These are phyloP conservation scores for Chelmon rostratus DNA, from an alignment of 2,797 vertebrate genomes.

Conservation along the genomic window DNA sequence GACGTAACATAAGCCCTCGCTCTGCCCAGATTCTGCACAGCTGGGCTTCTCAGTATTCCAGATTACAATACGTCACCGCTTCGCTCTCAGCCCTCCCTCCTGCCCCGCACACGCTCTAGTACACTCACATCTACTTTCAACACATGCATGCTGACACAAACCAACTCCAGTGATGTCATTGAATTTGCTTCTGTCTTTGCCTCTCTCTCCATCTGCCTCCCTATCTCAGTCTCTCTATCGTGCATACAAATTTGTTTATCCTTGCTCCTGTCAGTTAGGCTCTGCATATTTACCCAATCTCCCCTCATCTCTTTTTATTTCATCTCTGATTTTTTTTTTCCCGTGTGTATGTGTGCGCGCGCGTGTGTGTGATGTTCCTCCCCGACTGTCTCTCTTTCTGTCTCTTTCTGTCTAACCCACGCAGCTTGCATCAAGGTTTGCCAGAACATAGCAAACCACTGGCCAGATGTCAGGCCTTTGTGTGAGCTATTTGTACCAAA, in stretches of 20 bases:
- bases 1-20: slow-evolving; percentile 83
- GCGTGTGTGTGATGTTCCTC: slow-evolving; percentile 1
- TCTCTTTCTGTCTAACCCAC: slow-evolving; percentile 38
- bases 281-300: slow-evolving; percentile 69
- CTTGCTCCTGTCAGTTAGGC: slow-evolving; percentile 62
- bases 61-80: slow-evolving; percentile 85
- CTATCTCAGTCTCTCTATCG: slow-evolving; percentile 56
- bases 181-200: slow-evolving; percentile 51
- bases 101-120: slow-evolving; percentile 64
- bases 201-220: slow-evolving; percentile 72
- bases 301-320: slow-evolving; percentile 54
- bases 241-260: slow-evolving; percentile 70
- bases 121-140: slow-evolving; percentile 74
- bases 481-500: slow-evolving; percentile 62
- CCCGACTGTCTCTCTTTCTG: slow-evolving; percentile 22
- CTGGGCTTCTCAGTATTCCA: slow-evolving; percentile 87
- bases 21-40: slow-evolving; percentile 83
- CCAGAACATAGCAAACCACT: slow-evolving; percentile 60
- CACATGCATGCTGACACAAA: slow-evolving; percentile 77
- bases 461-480: slow-evolving; percentile 72
- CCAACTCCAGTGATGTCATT: slow-evolving; percentile 78
- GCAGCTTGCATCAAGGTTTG: slow-evolving; percentile 57
- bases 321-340: slow-evolving; percentile 14
- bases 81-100: slow-evolving; percentile 63
- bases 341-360: not conserved